phyloP scores from a whole-genome alignment of 1,140 invertebrate genomes.

The Lepidurus couesii region DNA sequence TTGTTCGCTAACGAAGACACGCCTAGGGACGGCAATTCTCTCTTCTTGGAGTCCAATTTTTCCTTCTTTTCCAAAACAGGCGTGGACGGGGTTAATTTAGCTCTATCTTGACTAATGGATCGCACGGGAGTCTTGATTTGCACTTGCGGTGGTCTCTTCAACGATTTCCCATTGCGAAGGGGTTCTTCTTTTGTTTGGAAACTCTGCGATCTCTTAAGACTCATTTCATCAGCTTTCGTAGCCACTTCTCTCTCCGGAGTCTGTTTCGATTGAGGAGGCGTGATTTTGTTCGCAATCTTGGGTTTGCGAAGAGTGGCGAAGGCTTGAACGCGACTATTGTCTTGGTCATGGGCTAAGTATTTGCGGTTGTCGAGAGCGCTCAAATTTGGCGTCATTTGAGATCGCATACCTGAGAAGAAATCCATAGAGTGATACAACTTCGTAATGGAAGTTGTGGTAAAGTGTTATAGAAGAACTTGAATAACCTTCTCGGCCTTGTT shows the following conservation, averaged over 20 bases:
- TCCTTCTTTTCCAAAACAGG: not conserved
- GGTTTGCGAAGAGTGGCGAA: constrained; percentile 33
- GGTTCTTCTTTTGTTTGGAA: constrained; percentile 1
- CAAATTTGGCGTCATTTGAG: constrained; percentile 34
- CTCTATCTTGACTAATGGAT: not conserved
- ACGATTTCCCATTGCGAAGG: not conserved
- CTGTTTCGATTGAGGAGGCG: not conserved
- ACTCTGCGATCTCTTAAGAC: not conserved
- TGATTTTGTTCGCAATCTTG: not conserved
- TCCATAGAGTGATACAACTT: not conserved
- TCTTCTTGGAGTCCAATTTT: not conserved
- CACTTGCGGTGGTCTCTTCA: constrained; percentile 25
- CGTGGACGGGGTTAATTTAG: not conserved
- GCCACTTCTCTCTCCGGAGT: not conserved
- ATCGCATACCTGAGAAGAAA: constrained; percentile 25
- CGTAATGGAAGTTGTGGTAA: constrained; percentile 4
- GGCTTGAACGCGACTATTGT: constrained; percentile 25
- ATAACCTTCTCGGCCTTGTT: constrained; percentile 32
- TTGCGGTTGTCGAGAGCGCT: constrained; percentile 35
- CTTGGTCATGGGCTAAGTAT: constrained; percentile 24
- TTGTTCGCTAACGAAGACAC: constrained; percentile 29
- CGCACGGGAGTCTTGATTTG: constrained; percentile 23
- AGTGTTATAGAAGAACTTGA: not conserved
- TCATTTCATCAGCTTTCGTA: not conserved
- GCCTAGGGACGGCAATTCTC: constrained; percentile 32